phyloP scores from a whole-genome alignment of 2,888 invertebrate species.

The Pristionchus entomophagus region DNA sequence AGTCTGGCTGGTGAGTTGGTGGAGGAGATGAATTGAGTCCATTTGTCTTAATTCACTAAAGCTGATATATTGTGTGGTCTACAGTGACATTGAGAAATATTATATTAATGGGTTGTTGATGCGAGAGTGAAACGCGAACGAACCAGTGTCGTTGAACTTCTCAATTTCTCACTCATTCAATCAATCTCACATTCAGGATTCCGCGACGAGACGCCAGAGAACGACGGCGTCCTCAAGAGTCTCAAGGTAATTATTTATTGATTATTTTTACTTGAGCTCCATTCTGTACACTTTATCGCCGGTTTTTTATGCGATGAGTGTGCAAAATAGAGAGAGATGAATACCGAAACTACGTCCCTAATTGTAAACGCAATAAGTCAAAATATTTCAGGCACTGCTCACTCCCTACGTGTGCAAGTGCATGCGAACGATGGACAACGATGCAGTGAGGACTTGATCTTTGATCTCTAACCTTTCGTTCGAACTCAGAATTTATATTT shows the following conservation, averaged over 20 bases:
- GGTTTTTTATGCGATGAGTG: no score
- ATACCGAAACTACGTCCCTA: slow-evolving; percentile 70
- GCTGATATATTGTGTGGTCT: no score
- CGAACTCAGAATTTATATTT: background rate
- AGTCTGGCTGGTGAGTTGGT: slow-evolving; percentile 83
- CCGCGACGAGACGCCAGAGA: slow-evolving; percentile 79
- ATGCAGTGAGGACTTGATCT: slow-evolving; percentile 50
- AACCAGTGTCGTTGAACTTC: background rate
- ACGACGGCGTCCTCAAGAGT: slow-evolving; percentile 79
- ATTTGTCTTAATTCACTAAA: no score
- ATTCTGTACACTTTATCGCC: no score
- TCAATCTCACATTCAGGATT: slow-evolving; percentile 44
- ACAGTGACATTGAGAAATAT: no score
- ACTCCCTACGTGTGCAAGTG: slow-evolving; percentile 90
- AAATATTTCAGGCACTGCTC: slow-evolving; percentile 81
- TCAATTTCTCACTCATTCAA: background rate
- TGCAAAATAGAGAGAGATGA: no score
- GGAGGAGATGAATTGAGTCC: no score
- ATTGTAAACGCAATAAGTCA: slow-evolving; percentile 75
- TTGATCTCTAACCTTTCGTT: background rate
- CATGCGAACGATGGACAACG: slow-evolving; percentile 81
- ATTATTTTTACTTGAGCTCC: no score
- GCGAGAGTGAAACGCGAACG: no score
- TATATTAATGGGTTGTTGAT: no score
- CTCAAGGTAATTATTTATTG: background rate